Base-by-base conservation (phyloP, 2,113 vertebrate genomes). In the Pavo muticus region DNA sequence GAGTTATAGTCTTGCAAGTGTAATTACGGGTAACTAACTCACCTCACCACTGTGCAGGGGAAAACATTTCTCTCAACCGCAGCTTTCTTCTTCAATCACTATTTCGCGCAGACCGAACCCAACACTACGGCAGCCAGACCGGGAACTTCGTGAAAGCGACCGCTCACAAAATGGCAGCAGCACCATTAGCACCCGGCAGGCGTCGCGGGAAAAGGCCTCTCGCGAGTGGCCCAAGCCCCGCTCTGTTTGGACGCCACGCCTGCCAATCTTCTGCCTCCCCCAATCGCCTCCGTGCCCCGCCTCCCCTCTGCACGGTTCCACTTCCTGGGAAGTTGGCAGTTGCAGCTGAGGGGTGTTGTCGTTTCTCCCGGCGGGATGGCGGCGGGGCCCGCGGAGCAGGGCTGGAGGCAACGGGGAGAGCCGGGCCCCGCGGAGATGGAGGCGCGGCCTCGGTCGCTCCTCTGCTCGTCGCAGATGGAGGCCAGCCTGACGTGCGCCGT, bases 401-500 rank as follows among this genome's bases (percentile, higher is more conserved):
- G 27, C n/a, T n/a, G 18, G 40, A 39, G 8, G 12, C 24, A 29
- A 52, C 10, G 7, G 18, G 29, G 52, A 29, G 25, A 63, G 17
- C 47, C 32, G 54, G 45, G 25, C 14, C n/a, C 14, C 10, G 37
- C 45, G 2, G 69, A 47, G 45, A 27, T 17, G 45, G 61, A 80
- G 59, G 27, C 42, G 63, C 47, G 52, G 27, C 45, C 48, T 9
- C 15, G 19, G 17, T 37, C 24, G 23, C 8, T 48, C 13, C 2
- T 40, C 30, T 10, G 17, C 60, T 32, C 18, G 59, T 11, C 48
- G 78, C 80, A 63, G 39, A 97, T 97, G 97, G 97, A 97, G 75
- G 96, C 96, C 63, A 97, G 96, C 73, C 89, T 97, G 91, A 97
- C 96, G 23, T 97, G 97, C 39, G 97, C 97, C 29, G 97, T 97